A percentile compares a stretch with the other conserved stretches of the same genome.
Evolutionary conservation across 2,888 invertebrate species (phyloP).

Genomic region (Lacanobia oleracea): DNA sequence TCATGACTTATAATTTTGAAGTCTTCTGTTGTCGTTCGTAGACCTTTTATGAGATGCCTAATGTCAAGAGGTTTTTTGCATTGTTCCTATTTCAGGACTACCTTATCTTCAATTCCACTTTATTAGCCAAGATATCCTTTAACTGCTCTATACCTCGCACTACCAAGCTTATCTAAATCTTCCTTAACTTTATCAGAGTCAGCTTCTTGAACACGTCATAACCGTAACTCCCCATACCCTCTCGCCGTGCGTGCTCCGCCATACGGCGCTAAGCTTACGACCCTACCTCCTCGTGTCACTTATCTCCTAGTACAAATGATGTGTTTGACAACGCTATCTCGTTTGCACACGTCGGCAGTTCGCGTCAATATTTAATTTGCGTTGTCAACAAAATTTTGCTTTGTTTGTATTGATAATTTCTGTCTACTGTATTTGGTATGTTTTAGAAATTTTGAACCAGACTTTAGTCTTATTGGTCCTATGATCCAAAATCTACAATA

Average conservation of each 20-base stretch:
- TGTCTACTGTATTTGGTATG: constrained; percentile 21
- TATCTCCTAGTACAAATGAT: constrained; percentile 64
- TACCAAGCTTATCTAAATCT: neutral
- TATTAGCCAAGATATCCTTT: neutral
- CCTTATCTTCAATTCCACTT: neutral
- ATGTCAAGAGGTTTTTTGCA: too few relatives aligned
- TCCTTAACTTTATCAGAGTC: constrained; percentile 17
- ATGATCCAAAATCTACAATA: neutral
- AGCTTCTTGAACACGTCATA: constrained; percentile 32
- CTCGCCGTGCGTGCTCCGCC: constrained; percentile 60
- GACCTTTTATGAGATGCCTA: neutral
- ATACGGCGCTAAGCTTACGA: constrained; percentile 60
- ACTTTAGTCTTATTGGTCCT: neutral
- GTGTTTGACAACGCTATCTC: constrained; percentile 57
- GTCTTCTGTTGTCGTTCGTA: neutral
- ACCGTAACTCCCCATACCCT: constrained; percentile 39
- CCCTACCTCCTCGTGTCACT: constrained; percentile 56
- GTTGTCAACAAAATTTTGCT: constrained; percentile 42
- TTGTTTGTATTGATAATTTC: constrained; percentile 41
- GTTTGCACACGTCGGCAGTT: constrained; percentile 50
- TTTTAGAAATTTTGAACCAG: neutral
- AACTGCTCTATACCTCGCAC: neutral
- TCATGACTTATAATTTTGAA: neutral
- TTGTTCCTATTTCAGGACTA: neutral
- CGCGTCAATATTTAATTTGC: constrained; percentile 55